Conservation (phyloP, 2,113 vertebrate genomes). For the Microcebus griseorufus region DNA sequence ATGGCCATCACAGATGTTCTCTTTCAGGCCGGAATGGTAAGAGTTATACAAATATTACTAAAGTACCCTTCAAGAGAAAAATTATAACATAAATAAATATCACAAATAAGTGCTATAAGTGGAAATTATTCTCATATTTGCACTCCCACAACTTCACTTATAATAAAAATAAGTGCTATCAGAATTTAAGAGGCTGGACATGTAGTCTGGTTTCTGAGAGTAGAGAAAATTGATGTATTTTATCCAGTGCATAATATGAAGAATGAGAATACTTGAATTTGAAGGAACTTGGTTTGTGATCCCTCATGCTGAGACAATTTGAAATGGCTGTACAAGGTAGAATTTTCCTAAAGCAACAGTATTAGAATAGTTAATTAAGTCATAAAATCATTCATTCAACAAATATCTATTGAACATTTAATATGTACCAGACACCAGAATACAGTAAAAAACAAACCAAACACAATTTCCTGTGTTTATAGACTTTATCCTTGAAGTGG, state of each 20-base stretch:
- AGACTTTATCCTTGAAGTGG: not conserved
- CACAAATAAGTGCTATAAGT: not conserved
- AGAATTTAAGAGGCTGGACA: not conserved
- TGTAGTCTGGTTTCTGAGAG: not conserved
- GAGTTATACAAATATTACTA: not conserved
- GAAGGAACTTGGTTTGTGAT: not conserved
- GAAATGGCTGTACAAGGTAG: not conserved
- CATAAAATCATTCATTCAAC: not conserved
- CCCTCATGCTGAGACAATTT: not conserved
- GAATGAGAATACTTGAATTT: not conserved
- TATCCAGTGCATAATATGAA: not conserved
- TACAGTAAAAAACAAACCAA: not conserved
- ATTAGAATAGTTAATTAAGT: not conserved
- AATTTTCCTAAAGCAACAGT: slow-evolving; percentile 8
- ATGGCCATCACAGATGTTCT: not conserved
- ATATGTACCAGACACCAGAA: not conserved
- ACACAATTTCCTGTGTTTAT: not conserved
- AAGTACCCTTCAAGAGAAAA: not conserved
- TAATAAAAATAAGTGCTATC: not conserved
- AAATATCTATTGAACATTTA: slow-evolving; percentile 5
- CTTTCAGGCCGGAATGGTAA: not conserved
- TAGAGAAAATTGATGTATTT: slow-evolving; percentile 6
- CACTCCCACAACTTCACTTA: not conserved
- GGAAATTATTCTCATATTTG: not conserved
- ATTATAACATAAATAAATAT: not conserved